Evolutionary conservation across 2,888 invertebrate species (phyloP).

Genomic region (Zhengitettix transpicula): DNA sequence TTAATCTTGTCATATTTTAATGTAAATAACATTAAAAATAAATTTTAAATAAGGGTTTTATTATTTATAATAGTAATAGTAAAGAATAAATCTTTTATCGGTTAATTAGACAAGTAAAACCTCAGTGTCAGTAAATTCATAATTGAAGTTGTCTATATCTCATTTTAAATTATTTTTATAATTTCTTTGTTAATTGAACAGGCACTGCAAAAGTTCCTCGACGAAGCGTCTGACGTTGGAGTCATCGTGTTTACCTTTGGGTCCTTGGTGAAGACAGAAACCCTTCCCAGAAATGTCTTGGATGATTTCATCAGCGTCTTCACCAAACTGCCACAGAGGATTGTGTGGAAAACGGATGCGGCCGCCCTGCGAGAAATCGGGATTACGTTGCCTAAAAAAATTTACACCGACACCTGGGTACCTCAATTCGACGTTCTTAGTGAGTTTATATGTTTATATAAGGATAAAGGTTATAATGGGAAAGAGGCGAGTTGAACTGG

Average conservation of each 20-base stretch:
- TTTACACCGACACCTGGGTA: background rate
- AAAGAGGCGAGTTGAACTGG: no score
- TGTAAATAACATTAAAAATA: no score
- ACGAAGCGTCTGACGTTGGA: background rate
- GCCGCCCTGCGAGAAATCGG: background rate
- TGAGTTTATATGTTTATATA: background rate
- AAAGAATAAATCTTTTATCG: no score
- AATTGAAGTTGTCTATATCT: no score
- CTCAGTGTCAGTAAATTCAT: no score
- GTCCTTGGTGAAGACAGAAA: background rate
- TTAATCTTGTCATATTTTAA: no score
- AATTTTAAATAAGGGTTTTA: no score
- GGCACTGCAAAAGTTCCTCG: background rate
- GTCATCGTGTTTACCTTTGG: background rate
- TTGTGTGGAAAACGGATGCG: background rate
- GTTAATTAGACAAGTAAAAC: no score
- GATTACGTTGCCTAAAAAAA: background rate
- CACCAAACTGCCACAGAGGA: background rate
- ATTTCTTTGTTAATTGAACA: background rate
- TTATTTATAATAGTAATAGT: no score
- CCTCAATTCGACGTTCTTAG: background rate
- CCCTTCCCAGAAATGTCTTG: background rate
- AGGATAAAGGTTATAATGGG: no score
- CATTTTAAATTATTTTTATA: no score
- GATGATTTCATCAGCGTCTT: background rate